phyloP scores from a whole-genome alignment of 2,113 vertebrate genomes.

The Origma solitaria region DNA sequence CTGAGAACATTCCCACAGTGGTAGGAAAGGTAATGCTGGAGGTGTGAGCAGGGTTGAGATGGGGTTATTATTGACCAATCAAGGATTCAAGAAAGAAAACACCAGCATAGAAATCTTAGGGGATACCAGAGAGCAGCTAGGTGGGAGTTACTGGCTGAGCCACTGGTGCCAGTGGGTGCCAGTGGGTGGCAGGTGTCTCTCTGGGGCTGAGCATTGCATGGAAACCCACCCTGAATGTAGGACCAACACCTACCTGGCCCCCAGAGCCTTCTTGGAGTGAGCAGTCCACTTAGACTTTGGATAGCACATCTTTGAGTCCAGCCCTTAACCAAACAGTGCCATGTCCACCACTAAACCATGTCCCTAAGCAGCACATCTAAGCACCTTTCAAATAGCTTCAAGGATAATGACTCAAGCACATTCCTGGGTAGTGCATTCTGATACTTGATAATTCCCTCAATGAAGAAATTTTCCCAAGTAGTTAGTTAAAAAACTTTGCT shows the following conservation, averaged over 20 bases:
- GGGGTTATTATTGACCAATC: background rate
- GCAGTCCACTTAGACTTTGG: background rate
- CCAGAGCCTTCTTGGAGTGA: background rate
- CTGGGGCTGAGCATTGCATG: background rate
- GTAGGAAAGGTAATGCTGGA: background rate
- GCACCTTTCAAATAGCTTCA: background rate
- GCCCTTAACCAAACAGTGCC: background rate
- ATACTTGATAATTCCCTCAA: background rate
- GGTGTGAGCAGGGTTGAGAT: background rate
- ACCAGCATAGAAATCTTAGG: background rate
- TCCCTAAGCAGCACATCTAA: background rate
- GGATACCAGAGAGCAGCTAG: too few relatives aligned
- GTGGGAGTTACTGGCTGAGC: background rate
- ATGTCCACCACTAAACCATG: background rate
- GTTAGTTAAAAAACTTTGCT: background rate
- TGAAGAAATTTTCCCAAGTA: background rate
- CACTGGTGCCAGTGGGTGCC: fast-evolving
- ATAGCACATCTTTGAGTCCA: background rate
- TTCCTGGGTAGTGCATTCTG: fast-evolving
- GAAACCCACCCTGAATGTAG: background rate
- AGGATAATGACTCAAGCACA: background rate
- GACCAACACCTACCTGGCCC: background rate
- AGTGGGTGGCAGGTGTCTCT: background rate
- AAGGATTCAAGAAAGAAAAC: background rate
- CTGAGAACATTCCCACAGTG: background rate